Evolutionary conservation across 2,888 invertebrate species (phyloP), one percentile per base, ranked within the genome.

Genomic region (Boloria euphrosyne): DNA sequence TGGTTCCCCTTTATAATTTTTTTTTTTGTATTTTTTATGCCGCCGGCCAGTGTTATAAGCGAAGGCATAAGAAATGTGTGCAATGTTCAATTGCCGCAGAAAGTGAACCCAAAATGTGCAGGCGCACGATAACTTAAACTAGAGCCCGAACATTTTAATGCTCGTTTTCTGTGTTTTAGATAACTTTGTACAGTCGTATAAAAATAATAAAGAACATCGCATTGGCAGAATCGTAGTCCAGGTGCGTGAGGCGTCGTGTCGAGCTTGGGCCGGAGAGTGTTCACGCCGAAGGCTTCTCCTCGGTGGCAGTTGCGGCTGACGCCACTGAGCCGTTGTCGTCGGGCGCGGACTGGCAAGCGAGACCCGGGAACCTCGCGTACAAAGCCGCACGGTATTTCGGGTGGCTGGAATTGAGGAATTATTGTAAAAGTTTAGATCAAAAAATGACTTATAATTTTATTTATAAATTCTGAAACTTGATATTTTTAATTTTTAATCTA

Each of bases 351-450:
- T 94, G 94, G 80, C 96, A 96, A 16, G 95, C 93, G 78, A 96
- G 90, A 68, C 95, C 94, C 43, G 97, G 97, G 94, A 96, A 96
- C 83, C 94, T 95, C 90, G 95, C 94, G 85, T 95, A 94, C 71
- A 97, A 90, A 50, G 95, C 96, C 66, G 94, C 94, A 74, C 96
- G 94, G 87, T 96, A 96, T 85, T 95, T 96, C 16, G 96, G 96
- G 88, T 96, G 96, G 82, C 96, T 96, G 83, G 16, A 87, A 87
- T 65, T 44, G 46, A 10, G 5, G 17, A 7, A 44, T 16, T 3
- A 22, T 49, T 13, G 27, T 16, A 53, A 53, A 43, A 22, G 13
- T 31, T 50, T n/a, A 5, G 14, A 6, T 31, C 16, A 16, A 16
- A 27, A 27, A 13, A 3, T 13, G 47, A 18, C 1, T 51, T 4